Base-by-base conservation (phyloP, 1,140 invertebrate genomes). In the Drosophila elegans region DNA sequence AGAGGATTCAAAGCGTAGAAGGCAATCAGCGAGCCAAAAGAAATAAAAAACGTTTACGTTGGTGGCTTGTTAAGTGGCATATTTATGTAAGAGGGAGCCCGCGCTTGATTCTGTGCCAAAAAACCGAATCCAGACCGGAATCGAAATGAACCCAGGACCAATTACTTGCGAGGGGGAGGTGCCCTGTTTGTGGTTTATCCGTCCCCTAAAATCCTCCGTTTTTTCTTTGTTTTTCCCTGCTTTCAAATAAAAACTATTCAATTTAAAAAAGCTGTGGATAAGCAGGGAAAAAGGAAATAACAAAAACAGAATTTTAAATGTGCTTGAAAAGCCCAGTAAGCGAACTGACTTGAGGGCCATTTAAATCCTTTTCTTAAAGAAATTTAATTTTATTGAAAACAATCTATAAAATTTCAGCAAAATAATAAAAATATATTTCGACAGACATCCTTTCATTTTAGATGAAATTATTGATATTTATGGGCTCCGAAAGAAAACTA, bases 41-140 rank as follows among this genome's bases (percentile, higher is more conserved):
- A 49, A 74, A 75, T 64, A 75, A 63, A 55, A 74, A 67, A 76
- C 46, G 5, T 71, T 71, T 76, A 75, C 73, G 73, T 76, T 76
- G 61, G 52, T 76, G 73, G 73, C 72, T 76, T 73, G 82, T 69
- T 83, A 86, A 88, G 79, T 86, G 83, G 66, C 79, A 81, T 78
- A 83, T 83, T 86, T 88, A 86, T 89, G 79, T 78, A 68, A 82
- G 57, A 51, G 52, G 62, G 25, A 27, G 34, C 38, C 34, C 42
- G 44, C 66, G 46, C 62, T 74, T 64, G 73, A 81, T 67, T 73
- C 76, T 81, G 78, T 78, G 68, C 64, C 71, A 66, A 76, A 68
- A 78, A 61, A 61, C 16, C 13, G 67, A 84, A 48, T 59, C 59
- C 39, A 52, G 46, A 69, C 54, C 39, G 61, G 61, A 76, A 76